These are phyloP conservation scores for Chionis minor DNA, from an alignment of 2,113 vertebrate species.

Conservation along the genomic window DNA sequence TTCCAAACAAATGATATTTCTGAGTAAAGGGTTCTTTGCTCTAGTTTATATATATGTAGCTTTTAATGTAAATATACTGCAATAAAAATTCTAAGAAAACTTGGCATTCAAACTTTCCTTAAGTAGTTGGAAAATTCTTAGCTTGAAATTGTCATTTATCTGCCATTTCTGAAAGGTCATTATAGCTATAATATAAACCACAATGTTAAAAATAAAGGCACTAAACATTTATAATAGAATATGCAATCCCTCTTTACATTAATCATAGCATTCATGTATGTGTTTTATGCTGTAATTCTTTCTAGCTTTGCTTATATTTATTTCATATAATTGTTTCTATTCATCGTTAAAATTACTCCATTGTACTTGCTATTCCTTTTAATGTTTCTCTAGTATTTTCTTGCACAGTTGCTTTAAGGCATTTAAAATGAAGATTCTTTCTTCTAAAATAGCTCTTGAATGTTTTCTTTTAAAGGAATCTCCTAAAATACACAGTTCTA, in stretches of 20 bases:
- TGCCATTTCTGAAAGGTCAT: conserved; percentile 58
- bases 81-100: conserved; percentile 56
- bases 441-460: background rate
- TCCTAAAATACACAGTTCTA: background rate
- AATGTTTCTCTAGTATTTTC: background rate
- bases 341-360: background rate
- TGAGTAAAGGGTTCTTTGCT: conserved; percentile 9
- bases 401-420: background rate
- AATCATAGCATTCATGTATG: background rate
- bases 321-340: background rate
- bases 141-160: conserved; percentile 51
- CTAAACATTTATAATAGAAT: conserved; percentile 48
- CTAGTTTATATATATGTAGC: conserved; percentile 49
- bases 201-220: conserved; percentile 45
- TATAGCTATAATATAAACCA: conserved; percentile 51
- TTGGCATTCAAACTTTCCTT: conserved; percentile 56
- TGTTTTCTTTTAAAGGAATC: background rate
- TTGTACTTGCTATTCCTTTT: background rate
- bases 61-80: conserved; percentile 55
- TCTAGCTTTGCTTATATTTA: background rate
- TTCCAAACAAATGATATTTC: conserved; percentile 60
- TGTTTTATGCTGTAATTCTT: background rate
- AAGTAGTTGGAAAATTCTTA: conserved; percentile 56
- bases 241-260: conserved; percentile 27
- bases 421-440: background rate